Percentiles rank a stretch among this genome's conserved stretches.
phyloP scores from a whole-genome alignment of 2,797 vertebrate genomes.

The Neomorphus geoffroyi region DNA sequence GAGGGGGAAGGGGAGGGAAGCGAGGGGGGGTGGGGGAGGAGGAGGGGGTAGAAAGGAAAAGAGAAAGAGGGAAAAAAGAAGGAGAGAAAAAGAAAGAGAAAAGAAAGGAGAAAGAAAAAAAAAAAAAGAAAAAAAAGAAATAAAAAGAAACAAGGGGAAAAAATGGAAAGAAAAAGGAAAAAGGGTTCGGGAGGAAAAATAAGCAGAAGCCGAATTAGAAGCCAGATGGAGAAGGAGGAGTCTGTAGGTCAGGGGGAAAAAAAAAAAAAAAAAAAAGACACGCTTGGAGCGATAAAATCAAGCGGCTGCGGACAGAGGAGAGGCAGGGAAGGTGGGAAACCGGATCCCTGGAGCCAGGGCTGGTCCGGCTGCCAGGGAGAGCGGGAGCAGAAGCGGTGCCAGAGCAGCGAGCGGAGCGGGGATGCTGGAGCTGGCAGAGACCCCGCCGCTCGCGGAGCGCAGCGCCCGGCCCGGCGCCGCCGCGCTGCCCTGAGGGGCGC shows the following conservation, averaged over 20 bases:
- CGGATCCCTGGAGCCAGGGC: background rate
- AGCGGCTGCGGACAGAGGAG: background rate
- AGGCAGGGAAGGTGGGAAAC: background rate
- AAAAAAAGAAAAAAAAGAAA: too few relatives aligned
- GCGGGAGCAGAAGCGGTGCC: background rate
- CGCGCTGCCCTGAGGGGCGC: background rate
- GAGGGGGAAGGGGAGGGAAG: too few relatives aligned
- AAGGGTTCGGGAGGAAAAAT: background rate
- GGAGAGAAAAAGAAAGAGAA: background rate
- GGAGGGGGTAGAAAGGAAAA: background rate
- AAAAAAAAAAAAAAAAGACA: background rate
- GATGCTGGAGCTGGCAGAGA: background rate
- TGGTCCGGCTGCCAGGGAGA: background rate
- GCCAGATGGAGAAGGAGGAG: slow-evolving; percentile 66
- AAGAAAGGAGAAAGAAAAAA: too few relatives aligned
- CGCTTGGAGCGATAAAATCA: background rate
- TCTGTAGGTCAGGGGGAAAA: background rate
- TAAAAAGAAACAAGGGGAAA: too few relatives aligned
- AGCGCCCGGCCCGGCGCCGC: background rate
- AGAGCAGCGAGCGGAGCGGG: background rate
- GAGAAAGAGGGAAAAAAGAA: background rate
- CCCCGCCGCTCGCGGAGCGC: background rate
- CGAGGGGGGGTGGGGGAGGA: too few relatives aligned
- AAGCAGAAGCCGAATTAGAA: slow-evolving; percentile 30
- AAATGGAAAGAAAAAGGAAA: background rate